phyloP scores from a whole-genome alignment of 2,113 vertebrate genomes.

The Tylochromis polylepis region DNA sequence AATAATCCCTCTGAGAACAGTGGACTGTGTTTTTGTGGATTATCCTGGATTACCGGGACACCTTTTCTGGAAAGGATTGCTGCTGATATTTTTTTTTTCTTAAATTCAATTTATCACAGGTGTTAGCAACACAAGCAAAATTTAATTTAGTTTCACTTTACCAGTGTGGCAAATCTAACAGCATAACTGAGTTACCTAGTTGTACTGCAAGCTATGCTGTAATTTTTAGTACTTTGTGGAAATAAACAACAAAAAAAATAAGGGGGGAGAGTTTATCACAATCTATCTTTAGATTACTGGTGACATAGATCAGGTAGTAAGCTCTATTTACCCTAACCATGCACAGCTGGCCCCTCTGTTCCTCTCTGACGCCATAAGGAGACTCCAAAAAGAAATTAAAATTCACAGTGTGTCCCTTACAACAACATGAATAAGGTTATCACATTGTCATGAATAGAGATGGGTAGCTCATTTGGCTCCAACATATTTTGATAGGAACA shows the following conservation, averaged over 20 bases:
- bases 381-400: not conserved
- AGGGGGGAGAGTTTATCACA: not conserved
- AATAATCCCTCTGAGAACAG: not conserved
- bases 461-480: conserved; percentile 9
- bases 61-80: not conserved
- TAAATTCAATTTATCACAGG: not conserved
- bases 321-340: not conserved
- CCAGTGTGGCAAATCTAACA: not conserved
- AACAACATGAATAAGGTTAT: not conserved
- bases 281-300: not conserved
- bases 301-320: not conserved
- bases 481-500: conserved; percentile 20
- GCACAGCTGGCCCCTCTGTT: not conserved
- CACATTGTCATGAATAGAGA: conserved; percentile 5
- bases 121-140: not conserved
- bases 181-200: not conserved
- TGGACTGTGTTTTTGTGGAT: not conserved
- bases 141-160: not conserved
- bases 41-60: not conserved
- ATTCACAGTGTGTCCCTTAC: not conserved
- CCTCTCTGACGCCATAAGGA: not conserved
- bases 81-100: not conserved
- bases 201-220: not conserved
- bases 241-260: not conserved
- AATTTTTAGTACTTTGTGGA: not conserved